Evolutionary conservation across 2,888 invertebrate species (phyloP).

Genomic region (Torymus texanus): DNA sequence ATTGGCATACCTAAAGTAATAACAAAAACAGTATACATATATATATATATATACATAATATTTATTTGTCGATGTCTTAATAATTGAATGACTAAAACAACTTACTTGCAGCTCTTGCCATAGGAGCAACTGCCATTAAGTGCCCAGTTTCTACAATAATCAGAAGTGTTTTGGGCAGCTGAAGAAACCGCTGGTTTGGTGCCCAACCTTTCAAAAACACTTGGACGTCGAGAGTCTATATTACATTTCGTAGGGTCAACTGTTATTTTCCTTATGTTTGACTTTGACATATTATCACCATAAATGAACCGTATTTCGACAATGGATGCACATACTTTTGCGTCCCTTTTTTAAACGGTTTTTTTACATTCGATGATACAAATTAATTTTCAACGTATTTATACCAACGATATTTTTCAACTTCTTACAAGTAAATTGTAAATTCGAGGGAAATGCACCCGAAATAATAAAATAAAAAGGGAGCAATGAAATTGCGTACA

Average conservation of each 20-base stretch:
- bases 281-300: slow-evolving; percentile 80
- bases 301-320: slow-evolving; percentile 67
- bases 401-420: background rate
- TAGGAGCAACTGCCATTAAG: slow-evolving; percentile 86
- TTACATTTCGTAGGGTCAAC: slow-evolving; percentile 84
- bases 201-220: slow-evolving; percentile 89
- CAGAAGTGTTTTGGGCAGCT: slow-evolving; percentile 76
- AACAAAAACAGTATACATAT: slow-evolving; percentile 20
- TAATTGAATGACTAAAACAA: slow-evolving; percentile 16
- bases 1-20: slow-evolving; percentile 77
- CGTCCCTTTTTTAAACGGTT: slow-evolving; percentile 35
- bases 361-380: slow-evolving; percentile 40
- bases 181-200: slow-evolving; percentile 81
- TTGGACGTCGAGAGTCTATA: slow-evolving; percentile 81
- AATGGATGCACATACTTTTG: slow-evolving; percentile 58
- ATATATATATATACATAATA: no score
- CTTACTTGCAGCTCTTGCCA: slow-evolving; percentile 85
- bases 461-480: no score
- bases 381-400: background rate
- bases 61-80: no score
- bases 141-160: slow-evolving; percentile 86
- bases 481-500: no score
- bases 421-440: background rate
- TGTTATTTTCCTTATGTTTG: slow-evolving; percentile 86
- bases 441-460: background rate